Evolutionary conservation across 2,113 vertebrate species (phyloP), one percentile per base, ranked within the genome.

Genomic region (Carettochelys insculpta): DNA sequence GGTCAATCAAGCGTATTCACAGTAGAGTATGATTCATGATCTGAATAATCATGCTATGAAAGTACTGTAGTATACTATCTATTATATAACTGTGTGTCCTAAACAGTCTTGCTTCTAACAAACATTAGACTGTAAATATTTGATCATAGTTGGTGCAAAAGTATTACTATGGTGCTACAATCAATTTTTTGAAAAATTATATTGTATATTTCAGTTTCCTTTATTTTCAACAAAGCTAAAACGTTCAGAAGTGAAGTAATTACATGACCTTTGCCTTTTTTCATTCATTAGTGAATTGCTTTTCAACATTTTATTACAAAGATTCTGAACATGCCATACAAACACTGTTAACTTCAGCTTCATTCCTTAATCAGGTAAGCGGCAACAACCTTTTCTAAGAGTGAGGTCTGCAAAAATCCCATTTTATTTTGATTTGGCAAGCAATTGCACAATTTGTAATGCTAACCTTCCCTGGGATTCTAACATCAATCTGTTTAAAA

Each of bases 31-130:
- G 31, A 93, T 92, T 83, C 83, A 14, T 92, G 19, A 92, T 93
- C 89, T 95, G 89, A 96, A 93, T 96, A 97, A 92, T 93, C 54
- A 83, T 51, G 90, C 61, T 95, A 51, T 87, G 73, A 95, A 73
- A 81, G 94, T n/a, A n/a, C n/a, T n/a, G n/a, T 80, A 82, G 51
- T 48, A 47, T 90, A 94, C 85, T 53, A 85, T 89, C 77, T 41
- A 16, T 84, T 82, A 93, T 82, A 86, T 58, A 65, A 80, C 54
- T 2, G 0, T 54, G 50, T 52, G 56, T 73, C 85, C 86, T 94
- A 94, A 95, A 85, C 78, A 85, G 87, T 17, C 8, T 11, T 50
- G 85, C 81, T 85, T 80, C 88, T 94, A 96, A 90, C 82, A 86
- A 94, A 61, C 83, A 19, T 87, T 1, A 85, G 41, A 77, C 1